Base-by-base conservation (phyloP, 2,113 vertebrate genomes). In the Hippocampus zosterae region DNA sequence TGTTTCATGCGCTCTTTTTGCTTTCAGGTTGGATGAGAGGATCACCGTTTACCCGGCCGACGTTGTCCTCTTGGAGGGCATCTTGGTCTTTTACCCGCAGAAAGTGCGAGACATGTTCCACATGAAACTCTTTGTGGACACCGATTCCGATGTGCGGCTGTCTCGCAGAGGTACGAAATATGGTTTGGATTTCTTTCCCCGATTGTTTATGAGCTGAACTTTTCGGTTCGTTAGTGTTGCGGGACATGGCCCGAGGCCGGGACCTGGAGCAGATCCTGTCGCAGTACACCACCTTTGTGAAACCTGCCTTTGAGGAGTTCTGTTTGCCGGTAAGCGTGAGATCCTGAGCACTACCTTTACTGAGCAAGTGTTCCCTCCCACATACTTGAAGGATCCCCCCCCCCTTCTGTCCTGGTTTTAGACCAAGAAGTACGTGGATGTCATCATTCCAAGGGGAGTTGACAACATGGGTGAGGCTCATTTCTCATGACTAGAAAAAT, bases 351-450 rank as follows among this genome's bases (percentile, higher is more conserved):
- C 11, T 5, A 62, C 48, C 10, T 53, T n/a, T 11, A n/a, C n/a
- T 6, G 4, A 48, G 6, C 46, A 48, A 5, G 46, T 48, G 10
- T 48, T 6, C 46, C 16, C 46, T 2, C 15, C 16, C 12, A 10
- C 1, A 18, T 6, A 5, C 46, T 48, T 15, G 15, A 18, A 48
- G 13, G 13, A 2, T 18, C 2, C 21, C 50, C 7, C 50, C 18
- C 21, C 7, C 50, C 18, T 9, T 10, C 61, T 3, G 8, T 80
- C 81, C 77, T 79, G 74, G 83, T 65, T 84, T 29, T 86, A 98
- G 97, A 98, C 97, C 0, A 99, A 99, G 89, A 99, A 99, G 85
- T 99, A 98, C 0, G 97, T 94, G 0, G 96, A 98, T 1, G 97
- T 98, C 72, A 98, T 99, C 69, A 98, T 99, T 87, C 96, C 96